Base-by-base conservation (phyloP, 2,797 vertebrate genomes). In the Karalla daura region DNA sequence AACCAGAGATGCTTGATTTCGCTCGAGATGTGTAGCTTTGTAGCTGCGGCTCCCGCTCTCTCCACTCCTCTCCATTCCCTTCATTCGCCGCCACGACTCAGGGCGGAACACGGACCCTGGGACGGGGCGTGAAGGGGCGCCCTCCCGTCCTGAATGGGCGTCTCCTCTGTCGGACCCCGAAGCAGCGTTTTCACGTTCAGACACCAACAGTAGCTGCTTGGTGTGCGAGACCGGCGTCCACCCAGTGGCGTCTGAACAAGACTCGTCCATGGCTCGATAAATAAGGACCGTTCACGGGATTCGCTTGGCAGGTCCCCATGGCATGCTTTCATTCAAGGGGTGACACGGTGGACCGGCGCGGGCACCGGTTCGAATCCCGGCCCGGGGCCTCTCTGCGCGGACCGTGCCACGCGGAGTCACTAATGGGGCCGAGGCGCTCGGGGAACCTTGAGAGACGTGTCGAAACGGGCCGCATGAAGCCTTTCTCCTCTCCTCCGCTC, bases 1-100 rank as follows among this genome's bases (percentile, higher is more conserved):
- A 82, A 88, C 84, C 44, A 64, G 47, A 84, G 82, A 86, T 63
- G 53, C 76, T 88, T 84, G 76, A 80, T 84, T 86, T 81, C 15
- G 30, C 73, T 88, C 75, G 77, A 78, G 71, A 73, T 84, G 71
- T 54, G 61, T n/a, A n/a, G 61, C 65, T 86, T 85, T 81, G 61
- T 65, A 80, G 62, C 70, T 76, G 52, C 63, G 63, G 51, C 30
- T 75, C 75, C 24, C 68, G 17, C 71, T 76, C 40, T 24, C 56
- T 65, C 55, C 52, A 52, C 43, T 60, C n/a, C 70, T 45, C 61
- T 75, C 44, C 47, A 64, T 53, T 27, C 49, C 45, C 60, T 39
- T 65, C 40, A n/a, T n/a, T n/a, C 55, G 77, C 66, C 70, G 73
- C 63, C 17, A 51, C 51, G 76, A 81, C 78, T 85, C 66, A 74